Conservation (phyloP, 2,888 invertebrate genomes). For the Polyommatus iphigenia region DNA sequence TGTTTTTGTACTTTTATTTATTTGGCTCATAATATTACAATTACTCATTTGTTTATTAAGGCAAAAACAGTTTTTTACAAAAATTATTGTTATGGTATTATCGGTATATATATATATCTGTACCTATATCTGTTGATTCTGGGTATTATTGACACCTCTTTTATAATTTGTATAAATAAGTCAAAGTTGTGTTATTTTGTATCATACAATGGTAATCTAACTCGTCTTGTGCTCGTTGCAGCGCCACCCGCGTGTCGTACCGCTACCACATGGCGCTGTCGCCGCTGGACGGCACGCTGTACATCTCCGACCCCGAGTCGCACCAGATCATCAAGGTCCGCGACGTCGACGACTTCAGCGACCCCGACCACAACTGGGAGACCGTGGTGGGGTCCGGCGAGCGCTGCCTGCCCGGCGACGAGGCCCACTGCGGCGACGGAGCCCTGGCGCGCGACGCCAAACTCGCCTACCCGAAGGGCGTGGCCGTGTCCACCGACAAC, state of each 20-base stretch:
- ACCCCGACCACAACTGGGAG: constrained; percentile 96
- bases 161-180: not conserved
- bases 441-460: constrained; percentile 95
- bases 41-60: too few relatives aligned
- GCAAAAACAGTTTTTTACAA: too few relatives aligned
- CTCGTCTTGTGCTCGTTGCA: constrained; percentile 60
- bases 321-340: constrained; percentile 95
- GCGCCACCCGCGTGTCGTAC: constrained; percentile 95
- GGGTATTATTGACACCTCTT: too few relatives aligned
- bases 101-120: too few relatives aligned
- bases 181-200: constrained; percentile 1
- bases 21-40: too few relatives aligned
- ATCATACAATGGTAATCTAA: not conserved
- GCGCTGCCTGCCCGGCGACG: constrained; percentile 94
- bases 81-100: too few relatives aligned
- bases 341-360: constrained; percentile 89
- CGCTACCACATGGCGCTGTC: constrained; percentile 98
- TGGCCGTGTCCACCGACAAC: constrained; percentile 95
- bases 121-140: too few relatives aligned
- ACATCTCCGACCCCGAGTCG: constrained; percentile 97
- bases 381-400: constrained; percentile 97
- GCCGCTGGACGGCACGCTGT: constrained; percentile 95
- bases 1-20: too few relatives aligned
- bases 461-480: constrained; percentile 97
- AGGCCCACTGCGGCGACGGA: constrained; percentile 97